Percentiles rank a stretch among this genome's conserved stretches.
Conservation (phyloP, 2,797 vertebrate genomes). For the Ibycter americanus region DNA sequence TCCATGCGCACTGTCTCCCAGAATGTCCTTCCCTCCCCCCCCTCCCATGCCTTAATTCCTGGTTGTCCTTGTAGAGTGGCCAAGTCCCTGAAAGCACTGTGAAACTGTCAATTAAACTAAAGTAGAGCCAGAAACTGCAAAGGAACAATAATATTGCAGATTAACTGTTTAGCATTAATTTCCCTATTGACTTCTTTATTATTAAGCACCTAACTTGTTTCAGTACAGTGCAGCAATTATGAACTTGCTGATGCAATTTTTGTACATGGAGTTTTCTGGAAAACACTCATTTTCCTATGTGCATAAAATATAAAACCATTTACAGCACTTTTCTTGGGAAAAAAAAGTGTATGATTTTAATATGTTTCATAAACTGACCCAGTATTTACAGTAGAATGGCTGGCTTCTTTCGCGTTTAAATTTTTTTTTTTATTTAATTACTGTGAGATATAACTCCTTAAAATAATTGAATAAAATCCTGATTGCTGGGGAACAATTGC, state of each 20-base stretch:
- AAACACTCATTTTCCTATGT: neutral
- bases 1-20: neutral
- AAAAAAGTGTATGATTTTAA: neutral
- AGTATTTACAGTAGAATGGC: neutral
- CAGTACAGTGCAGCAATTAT: neutral
- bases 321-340: neutral
- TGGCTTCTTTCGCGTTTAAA: neutral
- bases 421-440: neutral
- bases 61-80: neutral
- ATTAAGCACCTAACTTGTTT: neutral
- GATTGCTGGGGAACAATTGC: neutral
- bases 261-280: neutral
- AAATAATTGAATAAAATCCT: neutral
- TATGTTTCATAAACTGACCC: neutral
- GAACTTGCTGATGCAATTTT: neutral
- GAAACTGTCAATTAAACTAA: neutral
- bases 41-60: neutral
- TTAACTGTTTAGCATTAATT: neutral
- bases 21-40: neutral
- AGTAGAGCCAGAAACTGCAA: neutral
- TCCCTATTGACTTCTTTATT: neutral
- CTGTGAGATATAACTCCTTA: neutral
- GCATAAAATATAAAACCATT: neutral
- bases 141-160: neutral
- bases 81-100: neutral